These are phyloP conservation scores for Cantharis rufa DNA, from an alignment of 2,888 invertebrate species.

Conservation along the genomic window DNA sequence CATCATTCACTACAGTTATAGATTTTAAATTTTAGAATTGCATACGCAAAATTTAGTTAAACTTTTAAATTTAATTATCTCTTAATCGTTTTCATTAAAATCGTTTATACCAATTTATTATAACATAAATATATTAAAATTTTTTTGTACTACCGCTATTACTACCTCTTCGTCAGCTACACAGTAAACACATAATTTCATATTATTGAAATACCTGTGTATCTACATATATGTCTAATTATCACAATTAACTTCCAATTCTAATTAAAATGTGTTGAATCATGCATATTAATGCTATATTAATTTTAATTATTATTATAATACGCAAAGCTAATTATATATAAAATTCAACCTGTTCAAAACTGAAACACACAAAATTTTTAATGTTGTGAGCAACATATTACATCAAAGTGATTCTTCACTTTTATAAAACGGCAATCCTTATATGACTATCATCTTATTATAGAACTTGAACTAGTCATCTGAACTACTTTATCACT, in stretches of 20 bases:
- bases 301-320: background rate
- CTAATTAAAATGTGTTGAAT: background rate
- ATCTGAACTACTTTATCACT: conserved; percentile 12
- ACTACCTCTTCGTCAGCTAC: background rate
- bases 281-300: background rate
- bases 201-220: background rate
- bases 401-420: background rate
- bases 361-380: background rate
- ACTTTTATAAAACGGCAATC: background rate
- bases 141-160: background rate
- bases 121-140: background rate
- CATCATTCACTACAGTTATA: conserved; percentile 8
- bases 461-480: conserved; percentile 9
- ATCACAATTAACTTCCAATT: background rate
- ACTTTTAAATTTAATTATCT: background rate
- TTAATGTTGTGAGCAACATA: background rate
- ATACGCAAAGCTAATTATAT: background rate
- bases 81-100: background rate
- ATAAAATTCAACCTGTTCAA: background rate
- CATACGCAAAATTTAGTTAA: background rate
- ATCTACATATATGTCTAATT: background rate
- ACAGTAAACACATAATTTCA: background rate
- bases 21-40: background rate
- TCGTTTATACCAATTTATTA: background rate
- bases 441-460: conserved; percentile 1